Conservation (phyloP, 1,140 invertebrate genomes). For the Calliphora vicina region DNA sequence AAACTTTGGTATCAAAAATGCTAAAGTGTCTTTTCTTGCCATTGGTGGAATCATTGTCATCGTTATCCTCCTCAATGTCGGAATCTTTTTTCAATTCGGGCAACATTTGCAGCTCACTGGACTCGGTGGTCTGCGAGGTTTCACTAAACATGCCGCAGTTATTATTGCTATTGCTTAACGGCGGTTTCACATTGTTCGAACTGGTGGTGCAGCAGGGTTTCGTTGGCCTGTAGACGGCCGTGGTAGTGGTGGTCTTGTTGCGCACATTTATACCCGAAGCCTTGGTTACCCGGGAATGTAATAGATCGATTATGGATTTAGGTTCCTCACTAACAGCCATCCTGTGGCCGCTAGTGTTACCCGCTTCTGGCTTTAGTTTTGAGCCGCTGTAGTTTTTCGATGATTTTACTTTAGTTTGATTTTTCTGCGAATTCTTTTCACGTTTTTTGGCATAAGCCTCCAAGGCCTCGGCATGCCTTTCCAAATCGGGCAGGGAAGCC, state of each 20-base stretch:
- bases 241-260: neutral
- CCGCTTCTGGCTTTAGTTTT: too few species aligned
- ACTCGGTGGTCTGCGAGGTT: constrained; percentile 45
- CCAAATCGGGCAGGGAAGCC: constrained; percentile 78
- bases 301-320: constrained; percentile 59
- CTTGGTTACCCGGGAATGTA: constrained; percentile 54
- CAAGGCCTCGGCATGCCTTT: constrained; percentile 50
- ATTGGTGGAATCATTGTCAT: constrained; percentile 67
- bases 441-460: constrained; percentile 14
- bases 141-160: constrained; percentile 52
- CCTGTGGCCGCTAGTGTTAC: neutral
- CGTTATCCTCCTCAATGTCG: neutral
- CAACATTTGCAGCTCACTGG: constrained; percentile 37
- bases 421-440: constrained; percentile 3
- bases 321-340: constrained; percentile 32
- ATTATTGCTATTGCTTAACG: neutral
- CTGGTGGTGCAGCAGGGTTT: neutral
- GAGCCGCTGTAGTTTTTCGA: too few species aligned
- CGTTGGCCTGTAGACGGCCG: neutral
- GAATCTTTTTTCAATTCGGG: neutral
- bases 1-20: constrained; percentile 74
- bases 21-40: constrained; percentile 61
- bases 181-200: neutral
- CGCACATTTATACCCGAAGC: neutral
- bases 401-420: constrained; percentile 18